Evolutionary conservation across 2,797 vertebrate genomes (phyloP), one percentile per base, ranked within the genome.

Genomic region (Halcyon smyrnensis): DNA sequence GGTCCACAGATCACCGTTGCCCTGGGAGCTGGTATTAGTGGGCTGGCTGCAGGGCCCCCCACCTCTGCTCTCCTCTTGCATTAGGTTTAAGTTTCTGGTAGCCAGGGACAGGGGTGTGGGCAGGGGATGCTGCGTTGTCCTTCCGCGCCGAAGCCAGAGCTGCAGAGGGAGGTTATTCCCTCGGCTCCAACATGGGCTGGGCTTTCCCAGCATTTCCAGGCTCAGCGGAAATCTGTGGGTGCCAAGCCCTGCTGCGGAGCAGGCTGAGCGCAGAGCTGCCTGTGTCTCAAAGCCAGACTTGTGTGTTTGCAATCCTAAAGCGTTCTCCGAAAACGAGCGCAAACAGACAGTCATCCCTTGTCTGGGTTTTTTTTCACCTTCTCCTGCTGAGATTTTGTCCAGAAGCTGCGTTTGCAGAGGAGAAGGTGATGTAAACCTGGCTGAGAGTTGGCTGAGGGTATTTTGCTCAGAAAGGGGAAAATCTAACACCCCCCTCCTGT

Each of bases 361-460:
- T 20, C 82, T 1, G 2, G 25, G 8, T 46, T 73, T 57, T 50
- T 50, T 14, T 69, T 13, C 17, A 74, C 19, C 16, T 69, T 13
- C 17, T 77, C 19, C 34, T 53, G 71, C 41, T 0, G 5, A 48
- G 24, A n/a, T 54, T 51, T 43, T 24, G 19, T 15, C 34, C 16
- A 19, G 34, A 24, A 78, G 65, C 43, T 74, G 39, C 6, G 0
- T 9, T 24, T 84, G 70, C 36, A 79, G 65, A 69, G 70, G 8
- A 37, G 56, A 23, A 28, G 54, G 64, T 51, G 67, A 89, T 64
- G 6, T 27, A 27, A 51, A 51, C 25, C 25, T 28, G 9, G 36
- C 41, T 57, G 36, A 0, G 3, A 27, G 39, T 0, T 5, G 57
- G 57, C 45, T 56, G 43, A 54, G 79, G 34, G 39, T 0, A 1